These are phyloP conservation scores for Festucalex cinctus DNA, from an alignment of 2,113 vertebrate genomes.

Conservation along the genomic window DNA sequence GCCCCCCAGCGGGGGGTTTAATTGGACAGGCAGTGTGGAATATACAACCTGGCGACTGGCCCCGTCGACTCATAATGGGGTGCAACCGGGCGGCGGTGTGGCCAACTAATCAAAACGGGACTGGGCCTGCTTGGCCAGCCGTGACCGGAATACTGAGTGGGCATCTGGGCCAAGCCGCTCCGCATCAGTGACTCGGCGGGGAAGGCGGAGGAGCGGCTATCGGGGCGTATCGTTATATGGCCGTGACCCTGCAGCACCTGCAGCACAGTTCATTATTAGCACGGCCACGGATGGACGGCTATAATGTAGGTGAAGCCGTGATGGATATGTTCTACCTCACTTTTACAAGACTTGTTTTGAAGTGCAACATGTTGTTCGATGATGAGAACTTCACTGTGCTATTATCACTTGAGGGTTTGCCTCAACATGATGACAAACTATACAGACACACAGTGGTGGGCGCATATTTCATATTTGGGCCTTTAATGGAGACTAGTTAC, in stretches of 20 bases:
- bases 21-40: conserved; percentile 63
- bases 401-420: not conserved
- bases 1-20: conserved; percentile 66
- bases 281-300: conserved; percentile 49
- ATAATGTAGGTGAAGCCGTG: conserved; percentile 54
- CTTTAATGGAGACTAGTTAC: not conserved
- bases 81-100: conserved; percentile 60
- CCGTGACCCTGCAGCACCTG: conserved; percentile 56
- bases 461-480: not conserved
- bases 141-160: conserved; percentile 71
- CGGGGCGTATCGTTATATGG: conserved; percentile 54
- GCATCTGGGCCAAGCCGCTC: conserved; percentile 45
- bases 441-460: not conserved
- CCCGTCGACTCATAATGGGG: conserved; percentile 68
- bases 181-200: conserved; percentile 47
- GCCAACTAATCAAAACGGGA: conserved; percentile 69
- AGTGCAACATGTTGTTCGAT: not conserved
- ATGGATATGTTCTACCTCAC: not conserved
- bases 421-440: not conserved
- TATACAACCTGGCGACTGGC: conserved; percentile 68
- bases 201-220: conserved; percentile 36
- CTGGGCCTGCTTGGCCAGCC: conserved; percentile 52
- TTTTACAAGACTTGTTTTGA: not conserved
- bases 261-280: conserved; percentile 50
- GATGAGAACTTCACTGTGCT: not conserved